Evolutionary conservation across 2,888 invertebrate species (phyloP).

Genomic region (Panopea generosa): DNA sequence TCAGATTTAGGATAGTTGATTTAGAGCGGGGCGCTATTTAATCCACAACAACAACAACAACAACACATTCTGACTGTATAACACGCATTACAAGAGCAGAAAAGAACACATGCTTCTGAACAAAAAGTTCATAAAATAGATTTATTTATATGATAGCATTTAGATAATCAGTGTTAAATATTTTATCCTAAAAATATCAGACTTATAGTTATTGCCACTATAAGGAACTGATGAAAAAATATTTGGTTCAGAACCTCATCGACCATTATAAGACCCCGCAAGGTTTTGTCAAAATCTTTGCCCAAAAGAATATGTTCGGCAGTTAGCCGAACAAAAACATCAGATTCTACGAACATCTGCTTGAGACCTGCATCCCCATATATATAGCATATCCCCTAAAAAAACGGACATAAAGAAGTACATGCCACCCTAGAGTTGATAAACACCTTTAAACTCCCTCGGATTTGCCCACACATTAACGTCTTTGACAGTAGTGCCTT

Average conservation of each 20-base stretch:
- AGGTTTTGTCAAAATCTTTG: constrained; percentile 37
- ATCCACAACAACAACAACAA: too few species aligned
- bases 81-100: too few species aligned
- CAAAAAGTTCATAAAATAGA: too few species aligned
- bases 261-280: constrained; percentile 18
- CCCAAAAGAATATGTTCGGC: constrained; percentile 34
- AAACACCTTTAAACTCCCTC: constrained; percentile 21
- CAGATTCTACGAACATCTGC: constrained; percentile 21
- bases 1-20: too few species aligned
- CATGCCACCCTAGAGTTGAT: constrained; percentile 41
- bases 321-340: constrained; percentile 16
- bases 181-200: too few species aligned
- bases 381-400: constrained; percentile 19
- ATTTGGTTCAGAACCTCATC: constrained; percentile 28
- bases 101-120: too few species aligned
- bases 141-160: too few species aligned
- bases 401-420: constrained; percentile 32
- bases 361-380: constrained; percentile 33
- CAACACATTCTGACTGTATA: too few species aligned
- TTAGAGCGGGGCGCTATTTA: too few species aligned
- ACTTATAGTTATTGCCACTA: not conserved
- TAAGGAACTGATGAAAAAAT: constrained; percentile 6
- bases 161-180: too few species aligned
- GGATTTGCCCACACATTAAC: constrained; percentile 22
- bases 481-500: constrained; percentile 33